A percentile compares a stretch with the other conserved stretches of the same genome.
Conservation (phyloP, 2,113 vertebrate genomes). For the Theristicus caerulescens region DNA sequence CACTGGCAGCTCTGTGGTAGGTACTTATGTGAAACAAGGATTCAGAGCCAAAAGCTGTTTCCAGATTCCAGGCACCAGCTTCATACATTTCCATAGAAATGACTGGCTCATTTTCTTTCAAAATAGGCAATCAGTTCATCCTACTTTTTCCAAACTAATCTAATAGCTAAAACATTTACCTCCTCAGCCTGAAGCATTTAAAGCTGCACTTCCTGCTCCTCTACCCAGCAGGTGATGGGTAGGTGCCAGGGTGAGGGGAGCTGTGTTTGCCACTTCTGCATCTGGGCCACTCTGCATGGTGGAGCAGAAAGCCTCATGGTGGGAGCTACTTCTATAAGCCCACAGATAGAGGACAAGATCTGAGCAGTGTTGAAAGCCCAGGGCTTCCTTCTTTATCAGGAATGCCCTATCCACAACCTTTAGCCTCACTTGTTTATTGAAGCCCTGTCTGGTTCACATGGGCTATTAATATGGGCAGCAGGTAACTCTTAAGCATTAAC, state of each 20-base stretch:
- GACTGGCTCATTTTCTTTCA: background rate
- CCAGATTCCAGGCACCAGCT: background rate
- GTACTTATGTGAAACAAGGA: background rate
- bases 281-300: too few relatives aligned
- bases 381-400: background rate
- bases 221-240: background rate
- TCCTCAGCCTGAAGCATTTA: background rate
- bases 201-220: background rate
- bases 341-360: background rate
- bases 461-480: background rate
- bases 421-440: background rate
- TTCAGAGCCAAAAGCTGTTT: constrained; percentile 3
- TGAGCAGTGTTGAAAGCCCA: background rate
- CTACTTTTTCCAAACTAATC: background rate
- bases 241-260: background rate
- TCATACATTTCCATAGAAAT: constrained; percentile 13
- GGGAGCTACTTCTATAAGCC: background rate
- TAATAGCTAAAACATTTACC: background rate
- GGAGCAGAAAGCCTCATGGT: background rate
- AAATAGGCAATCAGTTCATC: background rate
- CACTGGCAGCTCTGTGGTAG: constrained; percentile 35
- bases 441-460: background rate
- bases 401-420: background rate
- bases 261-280: background rate
- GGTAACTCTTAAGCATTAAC: background rate